Evolutionary conservation across 2,888 invertebrate species (phyloP).

Genomic region (Ophonus ardosiacus): DNA sequence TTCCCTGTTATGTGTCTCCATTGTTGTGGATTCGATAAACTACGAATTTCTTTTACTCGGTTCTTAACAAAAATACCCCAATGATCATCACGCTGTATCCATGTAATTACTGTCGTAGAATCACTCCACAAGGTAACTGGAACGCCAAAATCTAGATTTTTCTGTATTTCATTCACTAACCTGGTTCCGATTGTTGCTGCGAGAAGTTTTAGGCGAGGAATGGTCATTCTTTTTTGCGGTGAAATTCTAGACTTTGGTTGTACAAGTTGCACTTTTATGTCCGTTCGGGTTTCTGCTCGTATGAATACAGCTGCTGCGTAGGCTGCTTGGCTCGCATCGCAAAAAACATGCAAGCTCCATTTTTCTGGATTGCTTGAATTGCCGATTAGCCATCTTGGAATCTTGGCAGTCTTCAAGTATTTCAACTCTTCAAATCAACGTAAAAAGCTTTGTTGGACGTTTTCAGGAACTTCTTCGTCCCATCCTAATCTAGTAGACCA

Average conservation of each 20-base stretch:
- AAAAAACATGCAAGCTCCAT: conserved; percentile 19
- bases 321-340: conserved; percentile 10
- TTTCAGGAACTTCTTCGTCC: conserved; percentile 49
- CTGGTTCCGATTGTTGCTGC: conserved; percentile 69
- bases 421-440: conserved; percentile 60
- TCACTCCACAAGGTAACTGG: conserved; percentile 68
- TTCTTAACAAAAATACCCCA: conserved; percentile 69
- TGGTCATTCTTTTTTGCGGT: conserved; percentile 67
- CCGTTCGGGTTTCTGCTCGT: not conserved
- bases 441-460: conserved; percentile 64
- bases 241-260: conserved; percentile 69
- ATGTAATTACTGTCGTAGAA: conserved; percentile 67
- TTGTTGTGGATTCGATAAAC: conserved; percentile 58
- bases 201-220: conserved; percentile 70
- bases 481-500: conserved; percentile 63
- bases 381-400: conserved; percentile 2
- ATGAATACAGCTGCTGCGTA: conserved; percentile 30
- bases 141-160: conserved; percentile 33
- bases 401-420: not conserved
- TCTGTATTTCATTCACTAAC: conserved; percentile 59
- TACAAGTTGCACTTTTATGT: conserved; percentile 67
- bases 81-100: conserved; percentile 66
- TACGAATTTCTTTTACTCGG: conserved; percentile 68
- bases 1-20: conserved; percentile 70
- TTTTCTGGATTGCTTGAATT: not conserved